Evolutionary conservation across 1,140 invertebrate genomes (phyloP).

Genomic region (Drosophila eugracilis): DNA sequence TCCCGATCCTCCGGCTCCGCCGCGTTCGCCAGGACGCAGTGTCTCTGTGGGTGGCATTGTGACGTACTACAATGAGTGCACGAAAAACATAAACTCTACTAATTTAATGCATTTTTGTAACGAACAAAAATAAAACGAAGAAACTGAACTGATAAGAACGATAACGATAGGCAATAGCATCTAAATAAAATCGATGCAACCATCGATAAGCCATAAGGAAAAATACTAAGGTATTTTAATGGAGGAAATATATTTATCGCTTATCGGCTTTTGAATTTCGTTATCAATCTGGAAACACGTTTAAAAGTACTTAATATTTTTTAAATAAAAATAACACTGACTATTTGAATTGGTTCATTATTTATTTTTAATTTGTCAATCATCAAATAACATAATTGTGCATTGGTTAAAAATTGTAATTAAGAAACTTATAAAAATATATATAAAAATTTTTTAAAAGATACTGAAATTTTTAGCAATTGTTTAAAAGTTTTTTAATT

Average conservation of each 20-base stretch:
- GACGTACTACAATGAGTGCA: not conserved
- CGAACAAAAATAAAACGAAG: constrained; percentile 27
- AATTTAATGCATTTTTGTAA: constrained; percentile 31
- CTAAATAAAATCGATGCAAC: not conserved
- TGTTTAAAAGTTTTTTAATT: not conserved
- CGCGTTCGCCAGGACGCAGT: constrained; percentile 56
- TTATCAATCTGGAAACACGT: no score
- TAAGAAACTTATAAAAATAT: not conserved
- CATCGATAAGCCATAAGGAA: no score
- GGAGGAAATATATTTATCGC: not conserved
- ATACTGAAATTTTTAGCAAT: not conserved
- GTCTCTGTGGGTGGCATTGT: constrained; percentile 72
- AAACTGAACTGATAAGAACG: constrained; percentile 41
- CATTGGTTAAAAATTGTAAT: not conserved
- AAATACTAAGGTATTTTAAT: no score
- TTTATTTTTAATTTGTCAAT: constrained; percentile 8
- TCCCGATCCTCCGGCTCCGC: constrained; percentile 23
- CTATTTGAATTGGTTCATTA: not conserved
- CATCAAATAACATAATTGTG: constrained; percentile 7
- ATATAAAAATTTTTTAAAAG: not conserved
- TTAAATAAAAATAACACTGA: not conserved
- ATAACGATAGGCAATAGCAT: constrained; percentile 25
- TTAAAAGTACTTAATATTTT: no score
- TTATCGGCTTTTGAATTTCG: not conserved
- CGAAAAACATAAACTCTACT: constrained; percentile 41